Base-by-base conservation (phyloP, 1,140 invertebrate species). In the Neodiprion fabricii region DNA sequence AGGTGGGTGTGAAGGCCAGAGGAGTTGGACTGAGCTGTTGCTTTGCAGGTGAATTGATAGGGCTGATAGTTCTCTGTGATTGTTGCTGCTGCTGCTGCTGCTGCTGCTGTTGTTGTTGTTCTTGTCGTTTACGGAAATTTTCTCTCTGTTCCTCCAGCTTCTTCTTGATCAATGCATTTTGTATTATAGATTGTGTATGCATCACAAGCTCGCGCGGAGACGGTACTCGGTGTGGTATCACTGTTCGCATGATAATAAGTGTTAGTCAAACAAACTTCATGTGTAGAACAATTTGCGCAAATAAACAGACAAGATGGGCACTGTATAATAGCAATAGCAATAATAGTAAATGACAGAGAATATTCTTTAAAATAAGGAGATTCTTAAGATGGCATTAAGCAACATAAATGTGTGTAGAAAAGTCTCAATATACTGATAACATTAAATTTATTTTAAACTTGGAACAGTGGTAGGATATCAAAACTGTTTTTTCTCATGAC, bases 1-100 rank as follows among this genome's bases (percentile, higher is more conserved):
- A 96, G 9, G 96, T 97, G 67, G 96, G 96, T 4, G 95, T 97
- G 86, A 97, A 97, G 5, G 96, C 94, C 73, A 95, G 89, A 8
- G 92, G 93, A 50, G 93, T 93, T 9, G 92, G 91, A 65, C 86
- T 87, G 76, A 85, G 77, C 7, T 84, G 85, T 73, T 88, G 86
- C 77, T 89, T 89, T 9, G 83, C 83, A 67, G 87, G 83, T 7
- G 84, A 84, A 50, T 83, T 86, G 14, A 89, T 80, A 50, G 88
- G 88, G 79, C 89, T 87, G 73, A 85, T 83, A 5, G 83, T 78
- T 74, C 81, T 83, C 65, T 84, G 83, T 9, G 84, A 48, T 81
- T 73, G 78, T 67, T 88, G 85, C 71, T 83, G 82, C 71, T 88
- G 84, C 0, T 17, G 17, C 17, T 17, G 17, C 28, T 86, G 86